Conservation (phyloP, 2,113 vertebrate genomes). For the Corynorhinus townsendii region DNA sequence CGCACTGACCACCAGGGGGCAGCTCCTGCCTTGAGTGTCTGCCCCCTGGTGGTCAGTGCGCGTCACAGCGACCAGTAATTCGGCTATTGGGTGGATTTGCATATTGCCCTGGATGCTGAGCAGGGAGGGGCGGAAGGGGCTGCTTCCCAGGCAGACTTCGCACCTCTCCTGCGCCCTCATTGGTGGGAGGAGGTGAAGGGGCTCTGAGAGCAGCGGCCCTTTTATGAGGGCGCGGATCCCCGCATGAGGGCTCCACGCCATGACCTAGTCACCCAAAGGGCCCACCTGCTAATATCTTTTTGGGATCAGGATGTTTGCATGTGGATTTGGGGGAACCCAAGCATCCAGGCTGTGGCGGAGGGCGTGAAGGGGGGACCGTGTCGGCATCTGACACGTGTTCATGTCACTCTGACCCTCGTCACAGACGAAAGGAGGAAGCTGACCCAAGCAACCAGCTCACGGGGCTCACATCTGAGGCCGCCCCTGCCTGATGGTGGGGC, state of each 20-base stretch:
- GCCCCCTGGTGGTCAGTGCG: too few relatives aligned
- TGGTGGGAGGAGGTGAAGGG: neutral
- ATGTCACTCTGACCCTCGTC: neutral
- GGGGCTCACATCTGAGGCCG: neutral
- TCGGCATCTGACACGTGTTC: neutral
- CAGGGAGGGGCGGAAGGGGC: neutral
- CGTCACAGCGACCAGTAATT: too few relatives aligned
- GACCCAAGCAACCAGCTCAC: neutral
- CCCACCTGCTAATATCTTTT: neutral
- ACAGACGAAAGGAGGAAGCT: neutral
- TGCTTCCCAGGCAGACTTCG: neutral
- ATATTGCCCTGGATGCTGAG: too few relatives aligned
- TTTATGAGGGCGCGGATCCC: neutral
- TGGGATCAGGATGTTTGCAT: neutral
- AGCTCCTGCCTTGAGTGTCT: too few relatives aligned
- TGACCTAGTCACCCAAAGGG: neutral
- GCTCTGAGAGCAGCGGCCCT: neutral
- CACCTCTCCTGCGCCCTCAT: neutral
- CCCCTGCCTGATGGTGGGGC: neutral
- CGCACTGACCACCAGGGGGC: too few relatives aligned
- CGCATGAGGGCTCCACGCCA: neutral
- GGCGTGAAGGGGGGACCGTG: neutral
- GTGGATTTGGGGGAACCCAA: neutral
- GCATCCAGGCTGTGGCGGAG: neutral
- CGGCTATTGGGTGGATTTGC: too few relatives aligned